phyloP scores from a whole-genome alignment of 2,113 vertebrate species.

The Spea bombifrons region DNA sequence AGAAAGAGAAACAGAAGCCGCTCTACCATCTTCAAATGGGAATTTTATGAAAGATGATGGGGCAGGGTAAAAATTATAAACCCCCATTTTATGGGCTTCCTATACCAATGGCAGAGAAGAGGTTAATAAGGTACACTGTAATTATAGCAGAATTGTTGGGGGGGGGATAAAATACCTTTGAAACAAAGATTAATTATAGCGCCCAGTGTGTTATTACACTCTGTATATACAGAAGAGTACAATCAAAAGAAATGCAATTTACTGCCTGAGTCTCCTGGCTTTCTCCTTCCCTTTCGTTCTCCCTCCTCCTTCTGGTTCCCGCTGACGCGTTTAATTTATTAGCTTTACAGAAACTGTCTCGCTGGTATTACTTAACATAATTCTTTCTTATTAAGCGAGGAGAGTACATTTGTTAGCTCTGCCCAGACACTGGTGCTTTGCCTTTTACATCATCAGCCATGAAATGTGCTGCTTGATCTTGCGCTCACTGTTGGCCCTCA shows the following conservation, averaged over 20 bases:
- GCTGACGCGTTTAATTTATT: slow-evolving; percentile 48
- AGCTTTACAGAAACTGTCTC: slow-evolving; percentile 47
- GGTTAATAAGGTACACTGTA: slow-evolving; percentile 8
- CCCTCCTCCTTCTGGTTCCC: slow-evolving; percentile 41
- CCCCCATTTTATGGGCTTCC: no score
- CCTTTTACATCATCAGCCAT: slow-evolving; percentile 47
- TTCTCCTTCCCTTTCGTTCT: slow-evolving; percentile 4
- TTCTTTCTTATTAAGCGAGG: slow-evolving; percentile 47
- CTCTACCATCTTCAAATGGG: no score
- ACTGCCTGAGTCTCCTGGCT: slow-evolving; percentile 10
- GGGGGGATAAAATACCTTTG: slow-evolving; percentile 3
- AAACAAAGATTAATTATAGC: slow-evolving; percentile 34
- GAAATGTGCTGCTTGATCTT: slow-evolving; percentile 44
- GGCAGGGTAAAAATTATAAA: no score
- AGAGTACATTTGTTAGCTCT: slow-evolving; percentile 46
- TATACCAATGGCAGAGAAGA: neutral
- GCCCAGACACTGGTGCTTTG: slow-evolving; percentile 35
- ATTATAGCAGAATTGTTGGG: neutral
- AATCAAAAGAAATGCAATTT: slow-evolving; percentile 42
- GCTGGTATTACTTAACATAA: slow-evolving; percentile 48
- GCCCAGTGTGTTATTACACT: slow-evolving; percentile 18
- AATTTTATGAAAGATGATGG: no score
- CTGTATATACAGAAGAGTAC: slow-evolving; percentile 11
- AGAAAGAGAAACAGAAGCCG: no score
- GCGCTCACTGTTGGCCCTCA: slow-evolving; percentile 35